Base-by-base conservation (phyloP, 2,888 invertebrate genomes). In the Spilosoma lubricipeda region DNA sequence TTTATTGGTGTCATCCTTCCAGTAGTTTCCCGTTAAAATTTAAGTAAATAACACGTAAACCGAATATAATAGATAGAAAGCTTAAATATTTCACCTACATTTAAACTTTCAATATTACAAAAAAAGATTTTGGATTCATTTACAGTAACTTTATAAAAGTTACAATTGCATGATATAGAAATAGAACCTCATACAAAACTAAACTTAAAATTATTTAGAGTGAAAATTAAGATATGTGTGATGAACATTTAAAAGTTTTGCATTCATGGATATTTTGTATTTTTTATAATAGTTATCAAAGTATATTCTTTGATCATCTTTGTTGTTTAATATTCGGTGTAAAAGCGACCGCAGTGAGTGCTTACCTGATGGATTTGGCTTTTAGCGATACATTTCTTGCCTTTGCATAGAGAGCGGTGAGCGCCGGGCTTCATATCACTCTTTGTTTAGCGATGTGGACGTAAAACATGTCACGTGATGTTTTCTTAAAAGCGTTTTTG, bases 301-400 rank as follows among this genome's bases (percentile, higher is more conserved):
- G 66, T 42, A 39, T 23, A 15, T 64, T 70, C 56, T 78, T 74
- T 80, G 79, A 81, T 79, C 78, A 80, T 79, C 82, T 84, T 80
- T 75, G 77, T 74, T 82, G 80, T 86, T 85, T 83, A 85, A 88
- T 87, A 85, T 86, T 82, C 85, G 83, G 80, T 75, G 81, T 75
- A 86, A 90, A 88, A 88, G 84, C 87, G 77, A 82, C 84, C 84
- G 77, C 88, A 84, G 80, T 83, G 76, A 84, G 86, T 85, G 83
- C 81, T 85, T 75, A 45, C 74, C 84, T 88, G 89, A 91, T 90
- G 90, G 89, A 84, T 87, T 77, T 80, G 81, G 90, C 90, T 91
- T 90, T 91, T 88, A 92, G 88, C 88, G 83, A 84, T 85, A 86
- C 87, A 85, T 89, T 90, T 88, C 88, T 89, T 87, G 85, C 81